These are phyloP conservation scores for Zaprionus camerounensis DNA, from an alignment of 1,140 invertebrate species.

Conservation along the genomic window DNA sequence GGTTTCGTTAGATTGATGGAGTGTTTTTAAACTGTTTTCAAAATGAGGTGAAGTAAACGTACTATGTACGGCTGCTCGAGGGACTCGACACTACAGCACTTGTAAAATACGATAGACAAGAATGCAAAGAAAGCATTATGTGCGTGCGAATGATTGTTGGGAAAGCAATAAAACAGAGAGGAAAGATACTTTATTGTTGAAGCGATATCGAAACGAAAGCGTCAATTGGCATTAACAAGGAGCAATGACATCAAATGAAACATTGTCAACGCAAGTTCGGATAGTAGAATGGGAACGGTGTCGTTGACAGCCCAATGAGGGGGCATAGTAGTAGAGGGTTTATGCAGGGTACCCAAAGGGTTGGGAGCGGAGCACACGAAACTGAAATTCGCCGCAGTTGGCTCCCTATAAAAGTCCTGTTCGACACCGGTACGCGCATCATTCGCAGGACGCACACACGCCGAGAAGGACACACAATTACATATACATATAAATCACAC, in stretches of 20 bases:
- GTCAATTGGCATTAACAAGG: constrained; percentile 74
- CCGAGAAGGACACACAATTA: constrained; percentile 31
- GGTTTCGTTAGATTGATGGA: too few relatives aligned
- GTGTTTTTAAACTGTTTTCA: too few relatives aligned
- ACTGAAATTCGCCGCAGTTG: not conserved
- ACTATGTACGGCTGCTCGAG: not conserved
- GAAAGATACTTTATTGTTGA: constrained; percentile 52
- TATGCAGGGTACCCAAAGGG: constrained; percentile 1
- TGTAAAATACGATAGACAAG: constrained; percentile 15
- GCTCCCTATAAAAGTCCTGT: constrained; percentile 60
- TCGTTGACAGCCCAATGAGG: constrained; percentile 26
- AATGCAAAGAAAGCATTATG: constrained; percentile 47
- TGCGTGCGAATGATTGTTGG: constrained; percentile 65
- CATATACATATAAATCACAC: constrained; percentile 8
- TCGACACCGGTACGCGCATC: constrained; percentile 41
- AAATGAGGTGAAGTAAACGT: too few relatives aligned
- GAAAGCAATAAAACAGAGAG: constrained; percentile 61
- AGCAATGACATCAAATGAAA: constrained; percentile 76
- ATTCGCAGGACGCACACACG: constrained; percentile 56
- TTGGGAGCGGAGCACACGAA: constrained; percentile 22
- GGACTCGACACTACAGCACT: not conserved
- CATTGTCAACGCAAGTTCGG: constrained; percentile 34
- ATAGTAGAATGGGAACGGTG: not conserved
- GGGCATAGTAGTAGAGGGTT: not conserved
- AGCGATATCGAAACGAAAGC: constrained; percentile 60